Evolutionary conservation across 1,140 invertebrate species (phyloP).

Genomic region (Planococcus citri): DNA sequence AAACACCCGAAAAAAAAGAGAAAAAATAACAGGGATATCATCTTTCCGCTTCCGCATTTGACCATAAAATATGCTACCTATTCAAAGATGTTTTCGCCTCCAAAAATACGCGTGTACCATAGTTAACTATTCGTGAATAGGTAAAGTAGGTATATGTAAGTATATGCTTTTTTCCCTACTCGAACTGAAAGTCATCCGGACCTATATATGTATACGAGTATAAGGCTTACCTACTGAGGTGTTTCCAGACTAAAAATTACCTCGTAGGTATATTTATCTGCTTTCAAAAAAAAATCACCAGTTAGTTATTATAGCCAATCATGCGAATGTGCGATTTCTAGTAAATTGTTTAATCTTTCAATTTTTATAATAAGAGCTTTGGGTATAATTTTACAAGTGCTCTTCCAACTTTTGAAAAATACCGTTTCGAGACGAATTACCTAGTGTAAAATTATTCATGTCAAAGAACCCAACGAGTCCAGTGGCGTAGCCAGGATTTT

Average conservation of each 20-base stretch:
- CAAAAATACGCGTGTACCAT: too few relatives aligned
- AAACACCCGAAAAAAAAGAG: not conserved
- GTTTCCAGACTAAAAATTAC: too few relatives aligned
- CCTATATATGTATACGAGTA: too few relatives aligned
- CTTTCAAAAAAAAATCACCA: not conserved
- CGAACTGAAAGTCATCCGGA: too few relatives aligned
- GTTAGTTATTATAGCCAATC: not conserved
- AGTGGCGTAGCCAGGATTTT: too few relatives aligned
- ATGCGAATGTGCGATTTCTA: not conserved
- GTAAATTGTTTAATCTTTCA: not conserved
- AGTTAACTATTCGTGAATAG: too few relatives aligned
- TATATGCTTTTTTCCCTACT: too few relatives aligned
- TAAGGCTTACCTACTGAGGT: too few relatives aligned
- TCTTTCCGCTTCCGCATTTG: not conserved
- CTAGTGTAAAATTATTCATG: not conserved
- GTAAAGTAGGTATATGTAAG: too few relatives aligned
- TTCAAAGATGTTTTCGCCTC: not conserved
- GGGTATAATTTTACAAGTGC: not conserved
- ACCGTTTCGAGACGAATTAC: not conserved
- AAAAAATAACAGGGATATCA: too few relatives aligned
- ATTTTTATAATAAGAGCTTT: not conserved
- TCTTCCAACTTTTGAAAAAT: not conserved
- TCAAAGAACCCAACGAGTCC: too few relatives aligned
- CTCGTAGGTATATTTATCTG: too few relatives aligned
- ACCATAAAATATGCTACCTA: not conserved